Percentiles rank a stretch among this genome's conserved stretches.
Conservation (phyloP, 2,797 vertebrate species). For the Mormyrus proboscirostris region DNA sequence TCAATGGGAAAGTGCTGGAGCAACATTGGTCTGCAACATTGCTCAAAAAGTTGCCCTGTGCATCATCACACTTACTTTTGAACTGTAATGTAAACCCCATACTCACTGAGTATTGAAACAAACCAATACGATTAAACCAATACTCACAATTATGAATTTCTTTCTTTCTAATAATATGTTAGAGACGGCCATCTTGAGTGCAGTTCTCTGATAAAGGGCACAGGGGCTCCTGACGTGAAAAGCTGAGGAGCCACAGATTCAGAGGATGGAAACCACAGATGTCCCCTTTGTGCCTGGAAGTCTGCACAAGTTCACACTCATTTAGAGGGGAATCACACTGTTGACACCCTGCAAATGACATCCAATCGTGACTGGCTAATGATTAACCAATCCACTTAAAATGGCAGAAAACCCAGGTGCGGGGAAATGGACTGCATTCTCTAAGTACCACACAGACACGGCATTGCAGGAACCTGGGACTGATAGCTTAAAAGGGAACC, state of each 20-base stretch:
- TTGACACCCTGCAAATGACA: too few relatives aligned
- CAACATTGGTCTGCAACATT: background rate
- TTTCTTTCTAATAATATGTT: background rate
- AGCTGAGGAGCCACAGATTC: background rate
- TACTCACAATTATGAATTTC: slow-evolving; percentile 20
- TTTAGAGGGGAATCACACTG: background rate
- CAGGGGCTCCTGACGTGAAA: background rate
- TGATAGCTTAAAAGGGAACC: background rate
- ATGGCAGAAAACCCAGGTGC: background rate
- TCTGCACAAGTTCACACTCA: background rate
- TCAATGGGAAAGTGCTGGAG: background rate
- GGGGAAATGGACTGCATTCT: background rate
- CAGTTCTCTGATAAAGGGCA: too few relatives aligned
- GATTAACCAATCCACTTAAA: background rate
- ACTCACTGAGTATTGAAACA: background rate
- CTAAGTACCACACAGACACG: background rate
- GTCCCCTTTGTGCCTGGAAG: background rate
- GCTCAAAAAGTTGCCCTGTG: background rate
- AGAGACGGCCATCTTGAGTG: background rate
- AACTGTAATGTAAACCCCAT: background rate
- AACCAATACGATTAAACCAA: background rate
- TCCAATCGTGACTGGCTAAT: background rate
- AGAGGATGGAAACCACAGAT: background rate
- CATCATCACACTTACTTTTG: background rate
- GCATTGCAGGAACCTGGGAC: background rate